Conservation (phyloP, 2,113 vertebrate genomes). For the Arvicanthis niloticus region DNA sequence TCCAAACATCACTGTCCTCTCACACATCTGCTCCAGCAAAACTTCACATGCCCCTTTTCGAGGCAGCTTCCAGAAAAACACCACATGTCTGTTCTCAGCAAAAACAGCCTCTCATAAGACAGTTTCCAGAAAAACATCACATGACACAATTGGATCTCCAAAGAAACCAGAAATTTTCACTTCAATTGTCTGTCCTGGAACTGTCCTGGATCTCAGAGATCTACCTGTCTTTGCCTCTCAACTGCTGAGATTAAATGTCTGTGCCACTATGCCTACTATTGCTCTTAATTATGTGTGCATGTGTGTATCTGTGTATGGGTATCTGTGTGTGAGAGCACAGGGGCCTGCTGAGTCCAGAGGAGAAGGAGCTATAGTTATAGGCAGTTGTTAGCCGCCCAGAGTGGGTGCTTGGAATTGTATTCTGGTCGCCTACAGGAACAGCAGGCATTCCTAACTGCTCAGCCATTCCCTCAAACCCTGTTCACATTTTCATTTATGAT, state of each 20-base stretch:
- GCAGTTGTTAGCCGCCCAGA: neutral
- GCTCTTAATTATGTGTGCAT: neutral
- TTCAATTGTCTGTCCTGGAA: neutral
- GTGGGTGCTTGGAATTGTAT: neutral
- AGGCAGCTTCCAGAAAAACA: too few relatives aligned
- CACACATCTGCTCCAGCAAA: too few relatives aligned
- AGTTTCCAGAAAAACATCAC: too few relatives aligned
- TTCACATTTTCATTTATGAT: conserved; percentile 37
- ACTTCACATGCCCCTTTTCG: too few relatives aligned
- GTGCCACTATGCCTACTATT: neutral
- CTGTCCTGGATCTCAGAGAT: neutral
- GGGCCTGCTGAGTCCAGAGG: neutral
- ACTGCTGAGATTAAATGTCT: neutral
- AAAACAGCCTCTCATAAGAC: too few relatives aligned
- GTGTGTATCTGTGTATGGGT: neutral
- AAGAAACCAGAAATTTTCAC: too few relatives aligned
- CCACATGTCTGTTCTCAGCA: too few relatives aligned
- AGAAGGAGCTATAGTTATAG: neutral
- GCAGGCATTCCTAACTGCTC: neutral
- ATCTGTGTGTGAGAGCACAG: neutral
- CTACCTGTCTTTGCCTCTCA: neutral
- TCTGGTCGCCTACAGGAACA: neutral
- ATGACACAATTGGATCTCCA: too few relatives aligned
- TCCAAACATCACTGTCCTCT: too few relatives aligned
- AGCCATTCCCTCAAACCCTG: neutral